phyloP scores from a whole-genome alignment of 1,140 invertebrate genomes.

The Idris sp. region DNA sequence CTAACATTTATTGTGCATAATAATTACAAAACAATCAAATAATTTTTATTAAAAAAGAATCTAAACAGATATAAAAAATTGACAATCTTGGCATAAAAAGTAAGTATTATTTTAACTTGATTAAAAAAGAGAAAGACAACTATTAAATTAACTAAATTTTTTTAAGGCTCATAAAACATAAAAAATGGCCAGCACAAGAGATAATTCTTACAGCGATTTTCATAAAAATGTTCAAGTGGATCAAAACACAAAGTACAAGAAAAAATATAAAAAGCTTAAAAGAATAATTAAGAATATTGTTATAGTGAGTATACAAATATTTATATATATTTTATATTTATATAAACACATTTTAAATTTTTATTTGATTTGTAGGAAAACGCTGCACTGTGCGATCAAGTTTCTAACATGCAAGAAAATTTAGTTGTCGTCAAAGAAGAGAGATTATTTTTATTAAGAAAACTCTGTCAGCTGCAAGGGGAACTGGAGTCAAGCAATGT shows the following conservation, averaged over 20 bases:
- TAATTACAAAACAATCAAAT: too few relatives aligned
- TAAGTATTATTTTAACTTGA: too few relatives aligned
- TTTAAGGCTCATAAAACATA: too few relatives aligned
- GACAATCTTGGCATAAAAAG: too few relatives aligned
- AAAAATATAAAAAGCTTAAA: conserved; percentile 79
- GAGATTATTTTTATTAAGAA: conserved; percentile 84
- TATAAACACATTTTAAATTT: not conserved
- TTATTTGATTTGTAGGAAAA: conserved; percentile 82
- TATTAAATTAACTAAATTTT: too few relatives aligned
- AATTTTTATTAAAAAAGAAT: too few relatives aligned
- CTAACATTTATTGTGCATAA: too few relatives aligned
- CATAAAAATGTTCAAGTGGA: conserved; percentile 70
- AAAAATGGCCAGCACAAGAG: conserved; percentile 4
- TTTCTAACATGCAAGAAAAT: conserved; percentile 86
- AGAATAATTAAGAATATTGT: conserved; percentile 78
- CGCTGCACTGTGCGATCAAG: conserved; percentile 89
- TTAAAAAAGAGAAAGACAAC: too few relatives aligned
- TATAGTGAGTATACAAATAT: conserved; percentile 75
- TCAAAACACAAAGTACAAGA: conserved; percentile 78
- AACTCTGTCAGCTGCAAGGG: conserved; percentile 82
- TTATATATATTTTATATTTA: conserved; percentile 1
- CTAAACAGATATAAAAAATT: too few relatives aligned
- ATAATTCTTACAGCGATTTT: conserved; percentile 71
- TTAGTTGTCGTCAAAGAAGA: conserved; percentile 86
- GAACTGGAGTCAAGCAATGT: conserved; percentile 76